These are phyloP conservation scores for Crambe crambe DNA, from an alignment of 37 sponge, comb jelly and placozoan species.

Conservation along the genomic window DNA sequence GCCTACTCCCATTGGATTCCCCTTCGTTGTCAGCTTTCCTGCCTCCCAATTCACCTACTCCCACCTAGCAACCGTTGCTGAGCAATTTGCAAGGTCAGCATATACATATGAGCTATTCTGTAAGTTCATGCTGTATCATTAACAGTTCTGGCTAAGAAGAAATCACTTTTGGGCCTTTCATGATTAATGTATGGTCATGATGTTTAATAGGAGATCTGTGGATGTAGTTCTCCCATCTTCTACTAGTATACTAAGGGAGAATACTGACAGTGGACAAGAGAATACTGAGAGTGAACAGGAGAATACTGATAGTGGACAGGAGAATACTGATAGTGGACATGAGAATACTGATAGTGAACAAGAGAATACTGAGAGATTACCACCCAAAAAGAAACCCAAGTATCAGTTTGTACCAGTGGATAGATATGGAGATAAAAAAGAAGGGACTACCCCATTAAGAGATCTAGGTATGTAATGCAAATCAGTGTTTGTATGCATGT, in stretches of 20 bases:
- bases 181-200: background rate
- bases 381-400: background rate
- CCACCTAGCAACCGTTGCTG: constrained; percentile 41
- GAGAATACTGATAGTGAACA: background rate
- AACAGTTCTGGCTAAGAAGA: background rate
- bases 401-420: constrained; percentile 36
- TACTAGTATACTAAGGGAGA: background rate
- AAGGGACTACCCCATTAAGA: background rate
- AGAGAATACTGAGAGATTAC: background rate
- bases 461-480: constrained; percentile 43
- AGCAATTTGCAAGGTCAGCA: constrained; percentile 64
- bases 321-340: background rate
- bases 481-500: background rate
- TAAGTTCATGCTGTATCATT: background rate
- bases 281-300: background rate
- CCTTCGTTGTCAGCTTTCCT: constrained; percentile 82
- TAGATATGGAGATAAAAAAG: constrained; percentile 17
- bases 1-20: constrained; percentile 57
- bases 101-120: too few species aligned
- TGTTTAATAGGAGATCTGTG: too few species aligned
- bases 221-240: too few species aligned
- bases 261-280: constrained; percentile 2
- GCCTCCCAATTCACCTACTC: constrained; percentile 58
- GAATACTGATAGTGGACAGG: background rate
- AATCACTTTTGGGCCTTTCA: background rate